Conservation (phyloP, 1,140 invertebrate species). For the Bathynomus jamesi region DNA sequence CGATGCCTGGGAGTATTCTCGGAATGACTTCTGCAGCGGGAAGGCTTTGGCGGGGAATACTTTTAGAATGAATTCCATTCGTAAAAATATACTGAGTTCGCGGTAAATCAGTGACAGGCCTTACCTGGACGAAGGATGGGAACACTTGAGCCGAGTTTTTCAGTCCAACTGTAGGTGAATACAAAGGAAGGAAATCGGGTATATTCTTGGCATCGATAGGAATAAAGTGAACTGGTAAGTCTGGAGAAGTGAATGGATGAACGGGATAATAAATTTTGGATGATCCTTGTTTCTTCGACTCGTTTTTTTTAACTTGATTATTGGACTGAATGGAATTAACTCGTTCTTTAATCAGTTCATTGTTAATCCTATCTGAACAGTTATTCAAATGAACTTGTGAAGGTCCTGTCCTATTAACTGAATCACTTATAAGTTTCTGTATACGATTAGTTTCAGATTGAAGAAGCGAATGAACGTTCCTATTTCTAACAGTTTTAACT, state of each 20-base stretch:
- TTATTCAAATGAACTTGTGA: no score
- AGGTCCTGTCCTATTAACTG: no score
- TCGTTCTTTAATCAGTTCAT: no score
- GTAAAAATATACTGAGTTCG: not conserved
- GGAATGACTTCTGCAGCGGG: not conserved
- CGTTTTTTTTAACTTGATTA: no score
- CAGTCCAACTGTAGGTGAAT: not conserved
- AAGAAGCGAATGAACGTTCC: no score
- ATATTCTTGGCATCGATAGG: not conserved
- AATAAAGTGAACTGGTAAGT: not conserved
- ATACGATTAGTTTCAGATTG: no score
- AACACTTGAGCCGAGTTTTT: not conserved
- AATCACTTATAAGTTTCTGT: no score
- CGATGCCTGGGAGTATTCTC: not conserved
- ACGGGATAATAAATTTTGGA: not conserved
- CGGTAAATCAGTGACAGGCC: not conserved
- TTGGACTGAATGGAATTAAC: no score
- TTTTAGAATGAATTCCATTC: not conserved
- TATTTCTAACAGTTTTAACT: no score
- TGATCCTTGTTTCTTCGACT: no score
- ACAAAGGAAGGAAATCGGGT: not conserved
- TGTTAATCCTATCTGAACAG: no score
- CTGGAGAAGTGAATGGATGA: not conserved
- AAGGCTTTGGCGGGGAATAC: not conserved
- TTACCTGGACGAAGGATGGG: not conserved